Conservation (phyloP, 92 coral and sea anemone species). For the Epizoanthus ramosus region DNA sequence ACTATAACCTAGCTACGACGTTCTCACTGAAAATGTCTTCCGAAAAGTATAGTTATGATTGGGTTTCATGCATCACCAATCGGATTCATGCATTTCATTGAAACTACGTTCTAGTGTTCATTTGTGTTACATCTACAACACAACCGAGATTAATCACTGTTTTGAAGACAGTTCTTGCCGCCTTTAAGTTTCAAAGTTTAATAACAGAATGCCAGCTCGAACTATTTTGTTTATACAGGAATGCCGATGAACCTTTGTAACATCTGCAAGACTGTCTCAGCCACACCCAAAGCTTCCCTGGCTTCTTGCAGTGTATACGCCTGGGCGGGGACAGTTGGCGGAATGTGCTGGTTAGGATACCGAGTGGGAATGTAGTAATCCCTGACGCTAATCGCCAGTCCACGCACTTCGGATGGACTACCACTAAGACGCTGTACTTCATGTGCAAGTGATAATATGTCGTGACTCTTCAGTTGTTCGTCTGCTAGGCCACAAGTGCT, state of each 20-base stretch:
- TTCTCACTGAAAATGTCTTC: no score
- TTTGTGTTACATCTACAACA: background rate
- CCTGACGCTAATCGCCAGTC: conserved; percentile 58
- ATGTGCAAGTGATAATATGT: conserved; percentile 61
- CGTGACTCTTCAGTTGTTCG: conserved; percentile 80
- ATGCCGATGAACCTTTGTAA: conserved; percentile 66
- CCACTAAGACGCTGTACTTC: conserved; percentile 58
- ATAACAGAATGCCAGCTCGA: background rate
- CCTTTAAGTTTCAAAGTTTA: background rate
- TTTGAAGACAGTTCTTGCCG: background rate
- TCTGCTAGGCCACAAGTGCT: conserved; percentile 73
- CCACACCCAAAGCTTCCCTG: conserved; percentile 58
- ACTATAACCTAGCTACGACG: no score
- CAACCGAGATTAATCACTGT: background rate
- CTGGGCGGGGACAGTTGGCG: conserved; percentile 71
- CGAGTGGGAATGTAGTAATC: conserved; percentile 73
- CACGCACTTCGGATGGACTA: conserved; percentile 56
- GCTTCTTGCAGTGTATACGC: conserved; percentile 68
- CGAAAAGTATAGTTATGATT: no score
- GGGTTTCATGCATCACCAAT: no score
- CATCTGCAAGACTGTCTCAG: conserved; percentile 44
- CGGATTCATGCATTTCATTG: no score
- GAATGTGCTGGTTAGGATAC: conserved; percentile 74
- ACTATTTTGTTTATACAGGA: conserved; percentile 4
- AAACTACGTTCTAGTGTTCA: no score